phyloP scores from a whole-genome alignment of 2,797 vertebrate species.

The Prionace glauca region DNA sequence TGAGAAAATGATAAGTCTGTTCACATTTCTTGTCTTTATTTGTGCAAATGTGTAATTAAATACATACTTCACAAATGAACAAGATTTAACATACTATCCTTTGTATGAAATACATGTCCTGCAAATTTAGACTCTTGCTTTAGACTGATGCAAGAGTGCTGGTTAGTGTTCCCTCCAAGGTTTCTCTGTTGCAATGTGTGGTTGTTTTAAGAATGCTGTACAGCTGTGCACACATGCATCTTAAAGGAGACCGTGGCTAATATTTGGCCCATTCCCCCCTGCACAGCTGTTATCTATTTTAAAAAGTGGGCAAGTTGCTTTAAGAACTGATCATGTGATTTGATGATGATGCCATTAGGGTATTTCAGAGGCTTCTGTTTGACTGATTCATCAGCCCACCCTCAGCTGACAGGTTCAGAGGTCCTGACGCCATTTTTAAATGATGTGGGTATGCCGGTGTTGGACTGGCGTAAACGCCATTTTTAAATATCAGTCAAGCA shows the following conservation, averaged over 20 bases:
- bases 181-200: background rate
- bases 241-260: background rate
- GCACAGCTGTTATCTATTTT: background rate
- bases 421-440: too few relatives aligned
- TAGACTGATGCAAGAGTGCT: background rate
- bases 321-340: too few relatives aligned
- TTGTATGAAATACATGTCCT: background rate
- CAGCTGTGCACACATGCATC: background rate
- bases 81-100: background rate
- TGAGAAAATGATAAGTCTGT: background rate
- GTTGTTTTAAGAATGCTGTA: background rate
- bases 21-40: background rate
- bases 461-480: too few relatives aligned
- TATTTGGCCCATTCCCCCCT: background rate
- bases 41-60: background rate
- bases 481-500: too few relatives aligned
- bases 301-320: too few relatives aligned
- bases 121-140: background rate
- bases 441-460: too few relatives aligned
- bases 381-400: too few relatives aligned
- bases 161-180: background rate
- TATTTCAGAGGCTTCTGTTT: too few relatives aligned
- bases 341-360: too few relatives aligned
- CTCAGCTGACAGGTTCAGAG: too few relatives aligned
- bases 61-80: background rate